These are phyloP conservation scores for Trachelus stipa DNA, from an alignment of 2,888 invertebrate species.

Conservation along the genomic window DNA sequence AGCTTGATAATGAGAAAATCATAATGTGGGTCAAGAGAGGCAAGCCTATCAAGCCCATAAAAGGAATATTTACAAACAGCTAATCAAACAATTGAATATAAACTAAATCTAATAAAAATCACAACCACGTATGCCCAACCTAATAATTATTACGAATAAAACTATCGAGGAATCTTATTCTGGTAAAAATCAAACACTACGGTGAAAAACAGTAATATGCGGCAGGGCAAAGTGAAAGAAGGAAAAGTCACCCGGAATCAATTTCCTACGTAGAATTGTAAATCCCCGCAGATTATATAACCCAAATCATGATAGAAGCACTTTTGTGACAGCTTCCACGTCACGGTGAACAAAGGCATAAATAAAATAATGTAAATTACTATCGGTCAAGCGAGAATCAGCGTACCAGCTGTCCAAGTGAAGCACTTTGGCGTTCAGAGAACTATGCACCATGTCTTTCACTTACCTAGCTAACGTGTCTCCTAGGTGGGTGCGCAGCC, in stretches of 20 bases:
- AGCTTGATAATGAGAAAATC: too few relatives aligned
- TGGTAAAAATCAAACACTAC: slow-evolving; percentile 11
- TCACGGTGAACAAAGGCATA: not conserved
- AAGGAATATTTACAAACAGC: too few relatives aligned
- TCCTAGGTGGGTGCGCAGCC: slow-evolving; percentile 40
- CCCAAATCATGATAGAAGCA: slow-evolving; percentile 25
- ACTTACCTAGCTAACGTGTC: slow-evolving; percentile 53
- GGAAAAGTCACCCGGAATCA: slow-evolving; percentile 13
- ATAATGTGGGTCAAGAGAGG: too few relatives aligned
- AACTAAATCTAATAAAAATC: too few relatives aligned
- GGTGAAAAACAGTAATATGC: not conserved
- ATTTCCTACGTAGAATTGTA: slow-evolving; percentile 14
- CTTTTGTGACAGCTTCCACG: slow-evolving; percentile 15
- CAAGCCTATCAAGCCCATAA: too few relatives aligned
- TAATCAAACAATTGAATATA: too few relatives aligned
- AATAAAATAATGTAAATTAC: not conserved
- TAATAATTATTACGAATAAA: not conserved
- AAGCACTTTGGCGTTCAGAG: slow-evolving; percentile 31
- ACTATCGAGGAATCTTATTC: slow-evolving; percentile 3
- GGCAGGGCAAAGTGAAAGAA: not conserved
- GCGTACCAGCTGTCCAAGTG: slow-evolving; percentile 48
- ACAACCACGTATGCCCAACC: too few relatives aligned
- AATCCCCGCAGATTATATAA: slow-evolving; percentile 40
- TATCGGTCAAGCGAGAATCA: not conserved
- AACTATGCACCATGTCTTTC: slow-evolving; percentile 33